Conservation (phyloP, 2,797 vertebrate species). For the Aphelocoma californica region DNA sequence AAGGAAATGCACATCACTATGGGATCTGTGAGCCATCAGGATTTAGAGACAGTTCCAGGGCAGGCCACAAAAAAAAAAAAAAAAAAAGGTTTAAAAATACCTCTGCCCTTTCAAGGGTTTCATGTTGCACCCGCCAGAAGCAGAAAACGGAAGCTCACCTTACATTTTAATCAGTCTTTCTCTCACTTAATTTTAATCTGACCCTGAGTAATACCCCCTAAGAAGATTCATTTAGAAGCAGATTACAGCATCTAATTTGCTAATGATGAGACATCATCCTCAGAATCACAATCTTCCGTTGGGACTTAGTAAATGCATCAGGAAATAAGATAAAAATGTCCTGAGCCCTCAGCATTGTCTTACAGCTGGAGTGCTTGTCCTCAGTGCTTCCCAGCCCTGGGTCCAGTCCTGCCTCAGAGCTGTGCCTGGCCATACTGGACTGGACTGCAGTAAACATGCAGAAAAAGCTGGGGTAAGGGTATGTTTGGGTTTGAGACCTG, state of each 20-base stretch:
- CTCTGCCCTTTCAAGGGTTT: neutral
- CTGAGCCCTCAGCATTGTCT: neutral
- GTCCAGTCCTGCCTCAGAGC: neutral
- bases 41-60: neutral
- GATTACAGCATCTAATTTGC: conserved; percentile 65
- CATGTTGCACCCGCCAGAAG: neutral
- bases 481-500: neutral
- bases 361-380: neutral
- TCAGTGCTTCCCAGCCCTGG: neutral
- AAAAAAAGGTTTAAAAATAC: conserved; percentile 11
- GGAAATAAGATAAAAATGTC: conserved; percentile 15
- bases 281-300: conserved; percentile 39
- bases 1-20: neutral
- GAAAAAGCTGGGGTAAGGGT: neutral
- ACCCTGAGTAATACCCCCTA: conserved; percentile 63
- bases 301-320: neutral
- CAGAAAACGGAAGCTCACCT: conserved; percentile 52
- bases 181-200: conserved; percentile 60
- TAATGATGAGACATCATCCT: conserved; percentile 60
- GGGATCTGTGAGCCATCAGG: neutral
- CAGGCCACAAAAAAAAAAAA: neutral
- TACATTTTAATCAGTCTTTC: conserved; percentile 59
- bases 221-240: conserved; percentile 67
- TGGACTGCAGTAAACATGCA: neutral
- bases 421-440: neutral